Percentiles rank a stretch among this genome's conserved stretches.
Evolutionary conservation across 2,888 invertebrate species (phyloP).

Genomic region (Candidula unifasciata): DNA sequence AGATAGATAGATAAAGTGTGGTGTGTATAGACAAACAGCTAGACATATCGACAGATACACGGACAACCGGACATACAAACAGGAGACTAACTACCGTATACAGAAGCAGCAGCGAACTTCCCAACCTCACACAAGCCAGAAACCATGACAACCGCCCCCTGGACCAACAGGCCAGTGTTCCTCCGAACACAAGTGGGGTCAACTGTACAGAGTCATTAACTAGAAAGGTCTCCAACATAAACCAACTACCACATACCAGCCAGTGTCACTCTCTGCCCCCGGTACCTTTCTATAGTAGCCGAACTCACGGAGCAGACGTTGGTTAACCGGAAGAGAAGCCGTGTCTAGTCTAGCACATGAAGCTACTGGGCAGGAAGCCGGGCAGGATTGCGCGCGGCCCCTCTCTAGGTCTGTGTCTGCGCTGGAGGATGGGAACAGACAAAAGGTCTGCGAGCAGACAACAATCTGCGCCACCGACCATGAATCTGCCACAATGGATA

Average conservation of each 20-base stretch:
- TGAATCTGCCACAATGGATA: slow-evolving; percentile 20
- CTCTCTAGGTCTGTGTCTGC: not conserved
- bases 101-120: not conserved
- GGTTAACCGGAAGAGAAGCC: not conserved
- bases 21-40: not conserved
- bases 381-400: not conserved
- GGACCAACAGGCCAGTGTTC: not conserved
- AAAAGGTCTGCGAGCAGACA: not conserved
- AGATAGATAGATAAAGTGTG: not conserved
- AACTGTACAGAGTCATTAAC: not conserved
- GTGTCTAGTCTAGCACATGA: not conserved
- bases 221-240: not conserved
- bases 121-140: not conserved
- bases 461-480: not conserved
- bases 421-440: not conserved
- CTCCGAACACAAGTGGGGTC: not conserved
- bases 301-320: no score
- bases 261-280: not conserved
- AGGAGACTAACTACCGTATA: not conserved
- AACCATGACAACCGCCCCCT: not conserved
- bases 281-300: no score
- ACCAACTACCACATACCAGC: not conserved
- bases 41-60: not conserved
- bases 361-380: not conserved
- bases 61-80: not conserved